These are phyloP conservation scores for Bathybates hornii DNA, from an alignment of 2,113 vertebrate genomes.

Conservation along the genomic window DNA sequence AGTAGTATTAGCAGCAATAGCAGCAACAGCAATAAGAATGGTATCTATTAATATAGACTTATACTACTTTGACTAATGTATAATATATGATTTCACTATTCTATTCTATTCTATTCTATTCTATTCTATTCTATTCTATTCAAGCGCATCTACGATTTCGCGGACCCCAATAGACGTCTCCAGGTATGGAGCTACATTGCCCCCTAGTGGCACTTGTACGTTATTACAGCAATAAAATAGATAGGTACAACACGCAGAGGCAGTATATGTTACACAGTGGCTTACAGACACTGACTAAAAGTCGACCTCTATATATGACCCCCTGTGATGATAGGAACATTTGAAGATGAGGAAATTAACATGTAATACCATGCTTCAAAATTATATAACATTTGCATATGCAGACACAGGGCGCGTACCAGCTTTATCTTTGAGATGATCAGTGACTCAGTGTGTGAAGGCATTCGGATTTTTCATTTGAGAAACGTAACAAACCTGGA, in stretches of 20 bases:
- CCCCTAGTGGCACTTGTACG: not conserved
- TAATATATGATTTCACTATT: not conserved
- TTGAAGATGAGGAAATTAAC: not conserved
- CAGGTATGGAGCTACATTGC: not conserved
- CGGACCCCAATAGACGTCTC: not conserved
- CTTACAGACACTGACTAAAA: rapidly evolving
- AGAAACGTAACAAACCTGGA: not conserved
- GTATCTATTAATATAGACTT: not conserved
- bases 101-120: not conserved
- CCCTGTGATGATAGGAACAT: not conserved
- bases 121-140: not conserved
- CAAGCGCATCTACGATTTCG: not conserved
- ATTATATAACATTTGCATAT: rapidly evolving
- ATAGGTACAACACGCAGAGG: not conserved
- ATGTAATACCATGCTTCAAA: not conserved
- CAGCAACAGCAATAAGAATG: not conserved
- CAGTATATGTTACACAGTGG: not conserved
- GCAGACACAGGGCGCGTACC: rapidly evolving
- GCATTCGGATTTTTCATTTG: not conserved
- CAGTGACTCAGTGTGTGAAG: not conserved
- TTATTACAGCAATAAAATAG: not conserved
- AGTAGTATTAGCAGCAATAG: not conserved
- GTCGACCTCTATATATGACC: not conserved
- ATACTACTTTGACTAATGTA: not conserved
- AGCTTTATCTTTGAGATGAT: not conserved